phyloP scores from a whole-genome alignment of 2,797 vertebrate species.

The Notamacropus eugenii region DNA sequence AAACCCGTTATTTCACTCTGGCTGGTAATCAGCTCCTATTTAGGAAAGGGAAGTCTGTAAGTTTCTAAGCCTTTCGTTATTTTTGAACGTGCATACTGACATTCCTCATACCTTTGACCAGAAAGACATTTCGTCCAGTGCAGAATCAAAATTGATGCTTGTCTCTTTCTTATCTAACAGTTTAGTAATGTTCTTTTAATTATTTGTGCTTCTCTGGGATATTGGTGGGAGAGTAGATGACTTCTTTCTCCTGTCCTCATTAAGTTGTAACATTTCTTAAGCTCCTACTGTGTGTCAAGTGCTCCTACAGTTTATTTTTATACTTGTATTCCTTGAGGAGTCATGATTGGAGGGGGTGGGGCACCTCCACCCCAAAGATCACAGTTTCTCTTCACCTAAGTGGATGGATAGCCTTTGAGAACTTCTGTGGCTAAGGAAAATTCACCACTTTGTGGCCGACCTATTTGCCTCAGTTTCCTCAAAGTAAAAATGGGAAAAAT shows the following conservation, averaged over 20 bases:
- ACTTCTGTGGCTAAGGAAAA: not conserved
- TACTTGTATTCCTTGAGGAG: not conserved
- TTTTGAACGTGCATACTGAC: not conserved
- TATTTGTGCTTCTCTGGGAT: not conserved
- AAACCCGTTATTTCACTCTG: constrained; percentile 96
- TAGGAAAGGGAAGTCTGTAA: constrained; percentile 94
- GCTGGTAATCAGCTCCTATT: constrained; percentile 98
- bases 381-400: not conserved
- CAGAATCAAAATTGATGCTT: not conserved
- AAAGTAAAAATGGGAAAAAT: not conserved
- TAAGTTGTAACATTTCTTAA: not conserved
- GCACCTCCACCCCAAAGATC: not conserved
- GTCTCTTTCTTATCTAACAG: not conserved
- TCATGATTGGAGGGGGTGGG: not conserved
- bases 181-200: constrained; percentile 1
- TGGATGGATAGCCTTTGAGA: not conserved
- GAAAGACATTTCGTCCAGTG: not conserved
- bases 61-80: constrained; percentile 70
- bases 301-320: not conserved
- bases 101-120: not conserved
- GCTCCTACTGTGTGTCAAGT: not conserved
- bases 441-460: not conserved
- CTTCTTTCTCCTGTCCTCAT: not conserved
- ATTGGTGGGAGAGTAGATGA: not conserved
- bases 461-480: not conserved